Conservation (phyloP, 2,113 vertebrate species). For the Oreochromis tanganicae region DNA sequence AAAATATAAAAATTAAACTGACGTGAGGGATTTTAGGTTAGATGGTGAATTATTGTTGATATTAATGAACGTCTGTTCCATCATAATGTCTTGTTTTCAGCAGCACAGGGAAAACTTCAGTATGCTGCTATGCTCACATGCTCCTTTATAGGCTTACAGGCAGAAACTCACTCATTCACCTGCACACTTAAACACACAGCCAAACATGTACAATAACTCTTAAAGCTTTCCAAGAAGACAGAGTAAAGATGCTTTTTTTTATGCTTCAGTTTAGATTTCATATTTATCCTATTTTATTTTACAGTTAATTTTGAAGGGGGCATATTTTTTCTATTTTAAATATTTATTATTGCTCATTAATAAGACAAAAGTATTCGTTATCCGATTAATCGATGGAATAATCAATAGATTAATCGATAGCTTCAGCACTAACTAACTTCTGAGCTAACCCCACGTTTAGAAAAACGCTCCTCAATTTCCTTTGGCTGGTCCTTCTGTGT, state of each 20-base stretch:
- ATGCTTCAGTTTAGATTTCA: accelerated
- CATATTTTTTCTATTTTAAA: neutral
- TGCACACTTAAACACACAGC: neutral
- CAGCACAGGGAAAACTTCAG: neutral
- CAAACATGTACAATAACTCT: neutral
- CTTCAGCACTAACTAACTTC: neutral
- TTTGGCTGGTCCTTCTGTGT: neutral
- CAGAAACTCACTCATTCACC: neutral
- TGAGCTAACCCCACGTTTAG: accelerated
- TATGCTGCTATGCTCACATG: neutral
- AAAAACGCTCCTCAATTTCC: neutral
- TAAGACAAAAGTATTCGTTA: neutral
- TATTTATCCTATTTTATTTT: neutral
- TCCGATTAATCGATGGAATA: neutral
- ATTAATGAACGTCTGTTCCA: neutral
- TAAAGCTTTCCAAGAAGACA: neutral
- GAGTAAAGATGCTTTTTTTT: neutral
- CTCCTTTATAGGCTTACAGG: neutral
- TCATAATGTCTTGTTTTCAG: neutral
- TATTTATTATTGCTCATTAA: neutral
- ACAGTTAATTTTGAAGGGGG: neutral
- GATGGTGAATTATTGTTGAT: accelerated
- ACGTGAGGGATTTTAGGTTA: neutral
- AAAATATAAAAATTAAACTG: neutral
- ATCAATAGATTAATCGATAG: neutral